These are phyloP conservation scores for Pyrrhosoma nymphula DNA, from an alignment of 2,888 invertebrate genomes.

Conservation along the genomic window DNA sequence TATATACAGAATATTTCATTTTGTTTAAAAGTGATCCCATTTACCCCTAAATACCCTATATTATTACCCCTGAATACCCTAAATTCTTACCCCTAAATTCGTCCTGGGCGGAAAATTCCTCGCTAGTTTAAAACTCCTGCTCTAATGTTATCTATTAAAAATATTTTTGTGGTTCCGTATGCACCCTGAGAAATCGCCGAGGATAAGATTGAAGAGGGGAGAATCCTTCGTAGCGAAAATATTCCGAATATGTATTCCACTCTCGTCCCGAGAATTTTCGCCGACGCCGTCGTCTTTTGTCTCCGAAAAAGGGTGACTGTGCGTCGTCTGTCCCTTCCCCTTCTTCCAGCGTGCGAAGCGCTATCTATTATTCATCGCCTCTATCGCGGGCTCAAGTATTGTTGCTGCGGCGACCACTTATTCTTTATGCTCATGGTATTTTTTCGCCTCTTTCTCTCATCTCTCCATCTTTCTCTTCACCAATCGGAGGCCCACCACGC, in stretches of 20 bases:
- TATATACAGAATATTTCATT: too few relatives aligned
- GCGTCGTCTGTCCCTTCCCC: not conserved
- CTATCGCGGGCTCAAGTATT: not conserved
- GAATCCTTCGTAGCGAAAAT: not conserved
- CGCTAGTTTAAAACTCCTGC: too few relatives aligned
- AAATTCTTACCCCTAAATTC: too few relatives aligned
- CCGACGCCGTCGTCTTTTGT: not conserved
- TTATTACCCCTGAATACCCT: too few relatives aligned
- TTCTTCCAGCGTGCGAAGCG: not conserved
- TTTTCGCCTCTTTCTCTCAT: not conserved
- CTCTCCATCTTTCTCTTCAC: not conserved
- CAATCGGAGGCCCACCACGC: not conserved
- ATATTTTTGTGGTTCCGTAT: too few relatives aligned
- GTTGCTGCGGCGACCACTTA: not conserved
- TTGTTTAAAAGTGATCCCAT: too few relatives aligned
- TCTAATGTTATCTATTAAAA: too few relatives aligned
- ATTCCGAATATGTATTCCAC: not conserved
- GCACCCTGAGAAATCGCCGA: too few relatives aligned
- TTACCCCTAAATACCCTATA: too few relatives aligned
- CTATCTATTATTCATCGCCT: constrained; percentile 14
- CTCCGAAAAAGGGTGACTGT: not conserved
- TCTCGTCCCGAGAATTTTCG: not conserved
- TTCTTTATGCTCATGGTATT: not conserved
- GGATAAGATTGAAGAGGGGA: too few relatives aligned
- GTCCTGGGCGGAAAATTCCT: too few relatives aligned